Percentiles rank a stretch among this genome's conserved stretches.
Conservation (phyloP, 2,888 invertebrate species). For the Dynastes tityus region DNA sequence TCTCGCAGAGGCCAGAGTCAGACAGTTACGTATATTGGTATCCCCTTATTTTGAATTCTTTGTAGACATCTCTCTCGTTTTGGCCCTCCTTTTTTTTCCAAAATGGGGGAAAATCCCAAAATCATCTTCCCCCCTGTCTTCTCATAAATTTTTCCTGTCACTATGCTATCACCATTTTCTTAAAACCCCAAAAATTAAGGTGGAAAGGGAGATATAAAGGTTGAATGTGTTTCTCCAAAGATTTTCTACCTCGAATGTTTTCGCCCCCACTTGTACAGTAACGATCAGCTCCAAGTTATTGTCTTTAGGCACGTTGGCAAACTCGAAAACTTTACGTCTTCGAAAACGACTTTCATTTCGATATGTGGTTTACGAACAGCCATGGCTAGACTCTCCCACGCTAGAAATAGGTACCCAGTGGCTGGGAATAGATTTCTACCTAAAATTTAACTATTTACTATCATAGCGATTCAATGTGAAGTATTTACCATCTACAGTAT, state of each 20-base stretch:
- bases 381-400: too few relatives aligned
- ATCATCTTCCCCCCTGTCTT: too few relatives aligned
- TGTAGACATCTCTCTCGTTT: slow-evolving; percentile 79
- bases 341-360: too few relatives aligned
- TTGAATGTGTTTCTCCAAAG: not conserved
- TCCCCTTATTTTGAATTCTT: slow-evolving; percentile 79
- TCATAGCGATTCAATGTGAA: not conserved
- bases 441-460: not conserved
- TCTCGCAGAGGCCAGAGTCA: not conserved
- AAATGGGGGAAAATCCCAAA: too few relatives aligned
- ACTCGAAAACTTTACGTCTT: too few relatives aligned
- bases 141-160: not conserved
- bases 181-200: slow-evolving; percentile 29
- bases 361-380: too few relatives aligned
- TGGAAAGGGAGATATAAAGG: not conserved
- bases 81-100: too few relatives aligned
- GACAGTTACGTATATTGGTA: slow-evolving; percentile 70
- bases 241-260: slow-evolving; percentile 45
- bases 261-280: slow-evolving; percentile 60
- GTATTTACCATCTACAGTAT: slow-evolving; percentile 86
- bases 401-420: too few relatives aligned
- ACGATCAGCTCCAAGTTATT: slow-evolving; percentile 47
- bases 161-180: slow-evolving; percentile 47
- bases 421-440: too few relatives aligned
- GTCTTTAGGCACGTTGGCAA: too few relatives aligned